These are phyloP conservation scores for Poecile montanus DNA, from an alignment of 2,797 vertebrate genomes.

Conservation along the genomic window DNA sequence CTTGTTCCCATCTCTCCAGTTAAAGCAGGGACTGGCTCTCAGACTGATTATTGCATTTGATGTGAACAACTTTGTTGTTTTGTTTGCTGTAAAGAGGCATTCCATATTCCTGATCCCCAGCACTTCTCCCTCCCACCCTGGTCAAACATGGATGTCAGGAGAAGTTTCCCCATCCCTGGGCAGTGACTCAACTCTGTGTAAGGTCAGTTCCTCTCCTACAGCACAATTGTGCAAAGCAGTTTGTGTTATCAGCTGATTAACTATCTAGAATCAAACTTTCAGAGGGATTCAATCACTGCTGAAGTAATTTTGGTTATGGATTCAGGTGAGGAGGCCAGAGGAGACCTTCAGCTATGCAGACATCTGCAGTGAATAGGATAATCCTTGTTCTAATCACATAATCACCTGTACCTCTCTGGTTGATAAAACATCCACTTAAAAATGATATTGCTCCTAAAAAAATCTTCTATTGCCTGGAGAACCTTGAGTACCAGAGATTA, in stretches of 20 bases:
- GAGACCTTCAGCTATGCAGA: constrained; percentile 11
- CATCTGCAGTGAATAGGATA: neutral
- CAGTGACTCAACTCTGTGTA: neutral
- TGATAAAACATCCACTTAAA: constrained; percentile 10
- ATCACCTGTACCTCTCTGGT: neutral
- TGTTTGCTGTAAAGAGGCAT: neutral
- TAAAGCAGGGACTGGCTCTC: neutral
- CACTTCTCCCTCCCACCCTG: neutral
- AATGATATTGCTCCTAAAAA: neutral
- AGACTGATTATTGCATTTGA: neutral
- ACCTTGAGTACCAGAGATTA: neutral
- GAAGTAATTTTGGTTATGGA: neutral
- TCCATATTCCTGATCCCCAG: neutral
- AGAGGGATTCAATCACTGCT: neutral
- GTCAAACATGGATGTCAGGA: neutral
- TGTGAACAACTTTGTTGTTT: accelerated
- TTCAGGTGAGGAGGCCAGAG: neutral
- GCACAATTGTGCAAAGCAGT: neutral
- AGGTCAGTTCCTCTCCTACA: neutral
- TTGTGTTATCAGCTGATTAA: neutral
- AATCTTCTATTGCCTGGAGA: neutral
- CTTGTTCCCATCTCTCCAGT: neutral
- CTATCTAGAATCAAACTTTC: neutral
- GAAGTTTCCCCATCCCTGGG: neutral
- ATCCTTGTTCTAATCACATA: neutral